Base-by-base conservation (phyloP, 2,797 vertebrate genomes). In the Rhabdophis nuchalis region DNA sequence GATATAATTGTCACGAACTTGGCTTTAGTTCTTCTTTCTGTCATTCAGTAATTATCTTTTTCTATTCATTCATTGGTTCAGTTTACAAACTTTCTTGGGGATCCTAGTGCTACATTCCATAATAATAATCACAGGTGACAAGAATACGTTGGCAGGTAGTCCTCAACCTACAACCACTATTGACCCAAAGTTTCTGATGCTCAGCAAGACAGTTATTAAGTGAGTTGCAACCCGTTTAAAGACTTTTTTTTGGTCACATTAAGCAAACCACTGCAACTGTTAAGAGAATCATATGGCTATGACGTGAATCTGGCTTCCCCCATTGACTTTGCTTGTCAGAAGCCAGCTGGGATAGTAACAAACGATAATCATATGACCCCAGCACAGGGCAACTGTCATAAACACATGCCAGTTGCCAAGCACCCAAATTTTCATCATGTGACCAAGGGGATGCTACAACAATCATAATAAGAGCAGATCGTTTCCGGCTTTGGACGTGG, bases 31-130 rank as follows among this genome's bases (percentile, higher is more conserved):
- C 23, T 10, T 77, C 16, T 50, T 27, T 56, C 56, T 32, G 5
- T 50, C 41, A 53, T 60, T 93, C n/a, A 56, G 88, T 92, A 94
- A 90, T 93, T 87, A 92, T 95, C 90, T 87, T 46, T 64, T 92
- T 12, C 0, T 86, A n/a, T 57, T 57, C 36, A 11, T 58, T 90
- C 23, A 61, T 95, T 94, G 92, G 2, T 90, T 86, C 13, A 87
- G 27, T 68, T 53, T 12, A 1, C 89, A 89, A 86, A 89, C 0
- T 0, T 36, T 85, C 58, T 77, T 16, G 23, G 58, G 90, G 86
- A 87, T 89, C 68, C 91, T 91, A 50, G 60, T 64, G 46, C 16
- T 89, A 25, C n/a, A 77, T 82, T 94, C 85, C 3, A 72, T 29
- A 72, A 88, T 0, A 0, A 29, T 0, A 0, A 29, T 14, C 20